Base-by-base conservation (phyloP, 2,797 vertebrate species). In the Sebastes matsubarae region DNA sequence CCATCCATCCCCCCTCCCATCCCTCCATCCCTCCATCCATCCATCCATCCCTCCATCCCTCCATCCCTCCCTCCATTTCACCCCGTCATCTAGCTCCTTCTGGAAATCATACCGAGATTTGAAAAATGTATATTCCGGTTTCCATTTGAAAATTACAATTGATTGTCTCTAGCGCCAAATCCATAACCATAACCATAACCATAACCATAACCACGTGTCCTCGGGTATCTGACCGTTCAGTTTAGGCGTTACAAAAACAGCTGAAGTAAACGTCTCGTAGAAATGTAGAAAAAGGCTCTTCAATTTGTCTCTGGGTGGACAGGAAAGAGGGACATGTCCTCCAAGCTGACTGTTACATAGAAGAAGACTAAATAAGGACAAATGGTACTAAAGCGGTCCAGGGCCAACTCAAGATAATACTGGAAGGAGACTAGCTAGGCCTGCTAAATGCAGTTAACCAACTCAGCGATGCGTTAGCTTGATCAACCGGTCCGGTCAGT, bases 81-180 rank as follows among this genome's bases (percentile, higher is more conserved):
- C 13, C 59, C 64, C 5, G 10, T 67, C 68, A 42, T 72, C 70
- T 18, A 20, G 1, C 58, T 57, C 54, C 52, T 34, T 54, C 29
- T 46, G 12, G 65, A 63, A 75, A 79, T 64, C 32, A 61, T 4
- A 24, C 46, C 0, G 18, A 74, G 24, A 22, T 60, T 22, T 6
- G 68, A 75, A 46, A 46, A 46, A 46, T 50, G 5, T 20, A n/a
- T 16, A 25, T 22, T 77, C 11, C 0, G 46, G 70, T 72, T 63
- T 59, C 14, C 10, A 22, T 79, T 22, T 36, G 20, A 76, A 76
- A 68, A 54, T 32, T 29, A 54, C 12, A 79, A 54, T 13, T 90
- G 92, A 93, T 93, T 92, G 89, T 91, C 92, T 85, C 18, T 14
- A 65, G 79, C 66, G 86, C 81, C 58, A 75, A 75, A 81, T 60